Evolutionary conservation across 1,140 invertebrate genomes (phyloP), one percentile per base, ranked within the genome.

Genomic region (Drosophila lacteicornis): DNA sequence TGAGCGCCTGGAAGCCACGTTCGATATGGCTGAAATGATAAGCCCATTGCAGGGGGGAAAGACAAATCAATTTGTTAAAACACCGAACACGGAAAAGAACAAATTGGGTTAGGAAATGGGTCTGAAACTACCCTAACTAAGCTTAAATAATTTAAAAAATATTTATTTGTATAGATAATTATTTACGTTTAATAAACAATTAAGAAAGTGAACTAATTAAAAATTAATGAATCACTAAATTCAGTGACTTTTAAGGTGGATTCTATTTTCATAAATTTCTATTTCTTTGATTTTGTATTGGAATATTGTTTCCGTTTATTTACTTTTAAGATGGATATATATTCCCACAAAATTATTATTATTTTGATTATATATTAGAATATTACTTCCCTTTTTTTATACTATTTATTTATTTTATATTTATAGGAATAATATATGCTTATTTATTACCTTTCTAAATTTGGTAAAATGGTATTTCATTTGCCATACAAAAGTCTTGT

Each of bases 1-100:
- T 61, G 17, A 33, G 30, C 6, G 40, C 36, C 22, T 53, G 62
- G 62, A 36, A 68, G 62, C 55, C 45, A 19, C 46, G 43, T 55
- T 59, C 27, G 62, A 68, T 82, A 73, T 71, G 74, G 60, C 53
- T 59, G 33, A 40, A 66, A 43, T 49, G 67, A 82, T 82, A 81
- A 71, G 66, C 22, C 11, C 7, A 49, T 22, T 67, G 65, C 65
- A 67, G 42, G n/a, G 42, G 57, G 27, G 27, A 22, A 12, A 43
- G 22, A 47, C 17, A 46, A 33, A 43, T 58, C 17, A 62, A 47
- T 66, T 65, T 36, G 42, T 61, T 33, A 58, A 25, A 22, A 61
- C 38, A 15, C 36, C 27, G 15, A 17, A 43, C 36, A 42, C 1
- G 19, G 17, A 60, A 46, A 19, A 38, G 46, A 49, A 17, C n/a